Evolutionary conservation across 2,113 vertebrate genomes (phyloP).

Genomic region (Desmodus rotundus): DNA sequence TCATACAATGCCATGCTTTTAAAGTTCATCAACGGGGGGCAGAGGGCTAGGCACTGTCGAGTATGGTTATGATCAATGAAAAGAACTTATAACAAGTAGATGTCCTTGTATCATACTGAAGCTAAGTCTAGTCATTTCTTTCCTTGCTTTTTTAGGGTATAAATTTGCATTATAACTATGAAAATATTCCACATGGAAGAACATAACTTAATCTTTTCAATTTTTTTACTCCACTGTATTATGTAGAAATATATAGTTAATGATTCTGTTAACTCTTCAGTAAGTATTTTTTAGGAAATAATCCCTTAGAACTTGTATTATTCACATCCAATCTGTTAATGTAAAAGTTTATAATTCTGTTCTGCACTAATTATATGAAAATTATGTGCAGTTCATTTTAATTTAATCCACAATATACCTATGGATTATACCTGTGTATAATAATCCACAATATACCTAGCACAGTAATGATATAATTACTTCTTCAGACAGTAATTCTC

Average conservation of each 20-base stretch:
- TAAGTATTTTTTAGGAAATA: constrained; percentile 25
- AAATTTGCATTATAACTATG: neutral
- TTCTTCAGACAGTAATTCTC: neutral
- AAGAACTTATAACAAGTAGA: constrained; percentile 5
- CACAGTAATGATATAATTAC: neutral
- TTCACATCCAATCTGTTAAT: neutral
- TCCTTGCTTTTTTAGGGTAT: neutral
- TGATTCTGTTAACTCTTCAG: neutral
- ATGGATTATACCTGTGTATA: too few relatives aligned
- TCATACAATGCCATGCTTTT: neutral
- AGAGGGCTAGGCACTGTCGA: neutral
- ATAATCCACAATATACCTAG: neutral
- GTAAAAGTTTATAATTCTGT: neutral
- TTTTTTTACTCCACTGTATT: neutral
- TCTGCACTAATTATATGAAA: neutral
- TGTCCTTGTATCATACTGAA: neutral
- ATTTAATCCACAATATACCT: neutral
- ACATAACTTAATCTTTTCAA: neutral
- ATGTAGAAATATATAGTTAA: neutral
- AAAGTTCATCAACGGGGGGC: neutral
- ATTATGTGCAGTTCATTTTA: neutral
- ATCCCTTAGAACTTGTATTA: neutral
- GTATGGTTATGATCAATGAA: neutral
- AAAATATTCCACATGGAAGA: neutral
- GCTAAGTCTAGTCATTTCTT: neutral